Evolutionary conservation across 2,113 vertebrate species (phyloP), one percentile per base, ranked within the genome.

Genomic region (Corythaixoides concolor): DNA sequence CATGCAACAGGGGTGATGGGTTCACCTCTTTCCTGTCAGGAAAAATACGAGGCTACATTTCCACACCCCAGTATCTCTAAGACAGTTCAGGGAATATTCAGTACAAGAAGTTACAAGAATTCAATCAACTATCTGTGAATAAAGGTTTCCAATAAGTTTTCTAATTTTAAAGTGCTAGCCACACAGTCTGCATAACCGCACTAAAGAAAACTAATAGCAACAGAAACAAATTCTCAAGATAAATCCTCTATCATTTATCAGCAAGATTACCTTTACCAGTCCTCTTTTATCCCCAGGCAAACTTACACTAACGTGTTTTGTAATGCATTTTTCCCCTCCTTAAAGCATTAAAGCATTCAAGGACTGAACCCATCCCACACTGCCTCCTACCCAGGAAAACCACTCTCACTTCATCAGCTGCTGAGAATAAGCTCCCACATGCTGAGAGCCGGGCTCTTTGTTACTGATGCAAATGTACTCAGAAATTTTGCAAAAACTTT

Each of bases 281-380:
- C 63, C 58, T 53, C 59, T 28, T 53, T 90, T 83, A 91, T 35
- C 67, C 62, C 77, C 88, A 93, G 85, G 75, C 72, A 94, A 95
- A 69, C 67, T 75, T 76, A 66, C 14, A 52, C 30, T 43, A 64
- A 32, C 4, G 0, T 39, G 23, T 37, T 80, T 75, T 58, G n/a
- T 58, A 86, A 32, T 8, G 72, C 67, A 69, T 88, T 72, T 77
- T 73, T 10, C 37, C 24, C 13, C 33, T n/a, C 41, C 90, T 75
- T 75, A 74, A 89, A 49, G 53, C 41, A 74, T 64, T 85, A 90
- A 47, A 81, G 64, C 39, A 72, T 33, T 68, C 52, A 88, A 89
- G 49, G 81, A 70, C 49, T 50, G 62, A 81, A 88, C 83, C 49
- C 72, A 91, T 45, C 63, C 90, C 88, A 90, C 88, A 26, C 72